A percentile compares a stretch with the other conserved stretches of the same genome.
Evolutionary conservation across 2,797 vertebrate species (phyloP).

Genomic region (Columba guinea): DNA sequence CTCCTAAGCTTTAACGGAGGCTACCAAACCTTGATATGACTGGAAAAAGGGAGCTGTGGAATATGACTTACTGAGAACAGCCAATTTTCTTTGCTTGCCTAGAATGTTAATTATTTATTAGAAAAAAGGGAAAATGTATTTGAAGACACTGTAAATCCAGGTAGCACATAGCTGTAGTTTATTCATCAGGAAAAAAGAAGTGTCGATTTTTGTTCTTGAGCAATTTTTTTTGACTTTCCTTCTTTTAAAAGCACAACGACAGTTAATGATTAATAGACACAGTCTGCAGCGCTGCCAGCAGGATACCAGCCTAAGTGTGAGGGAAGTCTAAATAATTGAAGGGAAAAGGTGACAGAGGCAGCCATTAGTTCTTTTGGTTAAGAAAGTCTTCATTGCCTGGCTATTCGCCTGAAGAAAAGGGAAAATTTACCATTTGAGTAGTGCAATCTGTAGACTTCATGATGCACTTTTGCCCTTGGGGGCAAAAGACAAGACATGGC

Average conservation of each 20-base stretch:
- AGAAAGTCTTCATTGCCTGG: slow-evolving; percentile 55
- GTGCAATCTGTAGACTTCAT: background rate
- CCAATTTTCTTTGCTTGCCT: background rate
- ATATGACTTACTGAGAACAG: background rate
- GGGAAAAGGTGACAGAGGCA: slow-evolving; percentile 55
- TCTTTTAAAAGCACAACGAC: slow-evolving; percentile 47
- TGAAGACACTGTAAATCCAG: background rate
- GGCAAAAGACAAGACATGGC: background rate
- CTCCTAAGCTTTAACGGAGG: background rate
- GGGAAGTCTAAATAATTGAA: slow-evolving; percentile 74
- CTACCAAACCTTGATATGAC: background rate
- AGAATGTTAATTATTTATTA: background rate
- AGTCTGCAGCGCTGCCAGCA: slow-evolving; percentile 53
- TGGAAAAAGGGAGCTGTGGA: background rate
- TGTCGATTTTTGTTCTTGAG: slow-evolving; percentile 43
- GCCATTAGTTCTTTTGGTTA: slow-evolving; percentile 53
- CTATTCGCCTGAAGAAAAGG: slow-evolving; percentile 41
- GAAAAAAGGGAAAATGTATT: background rate
- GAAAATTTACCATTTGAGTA: background rate
- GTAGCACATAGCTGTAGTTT: background rate
- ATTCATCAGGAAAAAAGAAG: background rate
- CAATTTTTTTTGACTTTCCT: background rate
- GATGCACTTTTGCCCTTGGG: background rate
- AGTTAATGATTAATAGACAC: slow-evolving; percentile 73
- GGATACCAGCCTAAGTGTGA: slow-evolving; percentile 46